Evolutionary conservation across 2,113 vertebrate species (phyloP).

Genomic region (Corydoras sp.): DNA sequence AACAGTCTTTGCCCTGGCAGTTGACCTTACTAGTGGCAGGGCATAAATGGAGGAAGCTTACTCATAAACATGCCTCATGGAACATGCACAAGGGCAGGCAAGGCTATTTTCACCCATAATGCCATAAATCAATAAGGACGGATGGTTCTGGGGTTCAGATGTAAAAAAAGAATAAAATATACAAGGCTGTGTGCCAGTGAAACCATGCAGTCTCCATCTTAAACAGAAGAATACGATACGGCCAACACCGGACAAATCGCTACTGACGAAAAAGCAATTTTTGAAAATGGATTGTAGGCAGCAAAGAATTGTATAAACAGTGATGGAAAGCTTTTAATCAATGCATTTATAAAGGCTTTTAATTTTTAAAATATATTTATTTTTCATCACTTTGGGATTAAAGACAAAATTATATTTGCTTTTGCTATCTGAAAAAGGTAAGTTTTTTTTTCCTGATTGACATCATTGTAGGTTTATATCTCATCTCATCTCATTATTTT

Average conservation of each 20-base stretch:
- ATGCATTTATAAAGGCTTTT: too few species aligned
- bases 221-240: constrained; percentile 26
- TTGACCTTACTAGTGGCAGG: constrained; percentile 30
- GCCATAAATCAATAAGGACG: constrained; percentile 43
- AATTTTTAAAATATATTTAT: too few species aligned
- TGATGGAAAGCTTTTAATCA: neutral
- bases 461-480: too few species aligned
- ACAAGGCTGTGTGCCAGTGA: constrained; percentile 24
- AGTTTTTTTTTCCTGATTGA: too few species aligned
- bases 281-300: neutral
- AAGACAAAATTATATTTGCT: too few species aligned
- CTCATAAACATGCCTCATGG: constrained; percentile 37
- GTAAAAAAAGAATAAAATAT: constrained; percentile 29
- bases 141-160: constrained; percentile 26
- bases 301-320: neutral
- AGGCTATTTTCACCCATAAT: constrained; percentile 38
- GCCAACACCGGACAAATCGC: neutral
- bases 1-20: constrained; percentile 38
- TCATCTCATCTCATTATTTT: too few species aligned
- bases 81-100: constrained; percentile 31
- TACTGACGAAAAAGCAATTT: neutral
- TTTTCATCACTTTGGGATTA: too few species aligned
- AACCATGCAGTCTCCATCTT: constrained; percentile 23
- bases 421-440: too few species aligned
- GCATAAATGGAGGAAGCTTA: constrained; percentile 29